These are phyloP conservation scores for Thecocarcelia acutangulata DNA, from an alignment of 2,888 invertebrate species.

Conservation along the genomic window DNA sequence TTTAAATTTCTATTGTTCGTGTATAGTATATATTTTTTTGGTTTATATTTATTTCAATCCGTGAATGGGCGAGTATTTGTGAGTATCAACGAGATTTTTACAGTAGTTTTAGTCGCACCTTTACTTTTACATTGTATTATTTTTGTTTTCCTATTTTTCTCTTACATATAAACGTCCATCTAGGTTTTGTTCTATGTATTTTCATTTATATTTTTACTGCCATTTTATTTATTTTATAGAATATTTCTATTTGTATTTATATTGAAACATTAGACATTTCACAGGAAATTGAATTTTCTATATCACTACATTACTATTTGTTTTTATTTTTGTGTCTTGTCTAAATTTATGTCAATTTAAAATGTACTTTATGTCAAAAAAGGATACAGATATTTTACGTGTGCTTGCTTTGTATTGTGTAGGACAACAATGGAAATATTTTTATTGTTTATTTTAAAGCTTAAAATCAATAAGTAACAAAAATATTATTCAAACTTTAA, in stretches of 20 bases:
- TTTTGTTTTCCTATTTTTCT: conserved; percentile 3
- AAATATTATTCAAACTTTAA: too few relatives aligned
- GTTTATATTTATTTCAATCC: too few relatives aligned
- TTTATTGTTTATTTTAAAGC: too few relatives aligned
- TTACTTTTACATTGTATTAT: neutral
- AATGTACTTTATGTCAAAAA: conserved; percentile 48
- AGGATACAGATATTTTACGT: conserved; percentile 25
- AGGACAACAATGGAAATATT: too few relatives aligned
- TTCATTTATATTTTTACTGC: conserved; percentile 16
- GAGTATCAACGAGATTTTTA: neutral
- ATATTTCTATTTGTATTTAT: conserved; percentile 46
- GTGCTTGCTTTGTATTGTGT: neutral
- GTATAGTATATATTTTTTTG: neutral
- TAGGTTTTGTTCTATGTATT: conserved; percentile 23
- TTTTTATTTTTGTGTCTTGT: conserved; percentile 9
- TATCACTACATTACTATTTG: conserved; percentile 33
- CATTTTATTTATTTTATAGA: conserved; percentile 45
- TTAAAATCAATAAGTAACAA: too few relatives aligned
- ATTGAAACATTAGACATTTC: conserved; percentile 63
- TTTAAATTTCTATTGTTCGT: conserved; percentile 30
- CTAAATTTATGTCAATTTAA: conserved; percentile 52
- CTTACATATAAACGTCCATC: conserved; percentile 60
- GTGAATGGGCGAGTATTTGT: too few relatives aligned
- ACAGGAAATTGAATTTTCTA: conserved; percentile 68
- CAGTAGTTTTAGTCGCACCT: conserved; percentile 18